phyloP scores from a whole-genome alignment of 2,888 invertebrate genomes.

The Coronaproctus castanopsis region DNA sequence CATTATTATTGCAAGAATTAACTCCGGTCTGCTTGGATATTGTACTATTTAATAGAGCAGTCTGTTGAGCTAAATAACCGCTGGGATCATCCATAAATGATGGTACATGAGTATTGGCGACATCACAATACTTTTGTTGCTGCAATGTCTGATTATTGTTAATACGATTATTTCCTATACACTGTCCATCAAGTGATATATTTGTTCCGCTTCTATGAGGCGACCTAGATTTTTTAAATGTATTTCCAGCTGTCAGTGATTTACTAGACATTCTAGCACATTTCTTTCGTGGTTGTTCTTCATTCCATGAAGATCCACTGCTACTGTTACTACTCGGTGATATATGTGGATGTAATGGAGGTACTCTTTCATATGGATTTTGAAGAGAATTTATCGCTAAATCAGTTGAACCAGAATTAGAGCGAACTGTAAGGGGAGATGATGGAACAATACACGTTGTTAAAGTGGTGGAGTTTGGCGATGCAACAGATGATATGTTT shows the following conservation, averaged over 20 bases:
- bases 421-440: too few relatives aligned
- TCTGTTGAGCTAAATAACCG: slow-evolving; percentile 77
- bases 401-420: background rate
- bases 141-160: slow-evolving; percentile 8
- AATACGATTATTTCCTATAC: slow-evolving; percentile 16
- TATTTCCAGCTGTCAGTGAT: slow-evolving; percentile 12
- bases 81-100: slow-evolving; percentile 82
- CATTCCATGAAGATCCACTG: slow-evolving; percentile 31
- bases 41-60: slow-evolving; percentile 62
- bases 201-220: slow-evolving; percentile 30
- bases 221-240: slow-evolving; percentile 31
- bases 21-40: slow-evolving; percentile 32
- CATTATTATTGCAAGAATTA: slow-evolving; percentile 1
- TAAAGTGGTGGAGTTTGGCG: background rate
- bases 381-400: background rate
- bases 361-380: slow-evolving; percentile 44
- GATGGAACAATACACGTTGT: background rate
- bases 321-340: slow-evolving; percentile 28
- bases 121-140: background rate
- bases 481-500: background rate
- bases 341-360: slow-evolving; percentile 45
- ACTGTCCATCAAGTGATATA: too few relatives aligned
- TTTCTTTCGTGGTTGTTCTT: slow-evolving; percentile 31
- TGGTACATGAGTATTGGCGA: slow-evolving; percentile 27
- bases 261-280: slow-evolving; percentile 21